Conservation (phyloP, 2,888 invertebrate genomes). For the Hemistola chrysoprasaria region DNA sequence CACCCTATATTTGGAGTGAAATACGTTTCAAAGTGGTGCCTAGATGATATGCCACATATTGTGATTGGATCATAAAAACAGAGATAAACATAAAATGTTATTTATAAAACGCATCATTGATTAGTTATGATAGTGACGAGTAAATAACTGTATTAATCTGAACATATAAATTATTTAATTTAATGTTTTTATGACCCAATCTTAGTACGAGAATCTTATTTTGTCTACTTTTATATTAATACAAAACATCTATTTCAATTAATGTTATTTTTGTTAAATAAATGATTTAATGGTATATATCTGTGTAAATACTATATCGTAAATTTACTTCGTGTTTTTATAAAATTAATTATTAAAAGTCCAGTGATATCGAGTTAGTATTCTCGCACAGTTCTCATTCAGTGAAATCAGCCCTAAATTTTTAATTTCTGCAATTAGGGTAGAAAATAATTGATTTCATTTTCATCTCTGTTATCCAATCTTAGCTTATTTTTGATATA, state of each 20-base stretch:
- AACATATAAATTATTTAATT: neutral
- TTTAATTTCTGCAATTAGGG: too few species aligned
- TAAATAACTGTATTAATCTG: too few species aligned
- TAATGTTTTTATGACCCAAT: conserved; percentile 12
- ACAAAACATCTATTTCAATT: conserved; percentile 24
- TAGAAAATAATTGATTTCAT: neutral
- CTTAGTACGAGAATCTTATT: conserved; percentile 12
- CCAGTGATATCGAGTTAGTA: too few species aligned
- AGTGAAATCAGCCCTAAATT: too few species aligned
- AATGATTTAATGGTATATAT: neutral
- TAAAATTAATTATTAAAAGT: too few species aligned
- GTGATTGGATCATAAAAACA: conserved; percentile 54
- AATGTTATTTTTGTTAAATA: conserved; percentile 9
- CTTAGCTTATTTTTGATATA: conserved; percentile 28
- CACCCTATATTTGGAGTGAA: conserved; percentile 41
- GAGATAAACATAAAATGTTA: conserved; percentile 33
- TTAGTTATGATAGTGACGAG: too few species aligned
- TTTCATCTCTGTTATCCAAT: conserved; percentile 20
- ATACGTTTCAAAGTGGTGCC: conserved; percentile 51
- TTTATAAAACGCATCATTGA: too few species aligned
- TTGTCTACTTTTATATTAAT: conserved; percentile 26
- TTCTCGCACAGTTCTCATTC: too few species aligned
- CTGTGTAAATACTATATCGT: neutral
- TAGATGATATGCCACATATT: conserved; percentile 75
- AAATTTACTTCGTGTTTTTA: too few species aligned